A percentile compares a stretch with the other conserved stretches of the same genome.
Conservation (phyloP, 2,113 vertebrate species). For the Monarcha castaneiventris region DNA sequence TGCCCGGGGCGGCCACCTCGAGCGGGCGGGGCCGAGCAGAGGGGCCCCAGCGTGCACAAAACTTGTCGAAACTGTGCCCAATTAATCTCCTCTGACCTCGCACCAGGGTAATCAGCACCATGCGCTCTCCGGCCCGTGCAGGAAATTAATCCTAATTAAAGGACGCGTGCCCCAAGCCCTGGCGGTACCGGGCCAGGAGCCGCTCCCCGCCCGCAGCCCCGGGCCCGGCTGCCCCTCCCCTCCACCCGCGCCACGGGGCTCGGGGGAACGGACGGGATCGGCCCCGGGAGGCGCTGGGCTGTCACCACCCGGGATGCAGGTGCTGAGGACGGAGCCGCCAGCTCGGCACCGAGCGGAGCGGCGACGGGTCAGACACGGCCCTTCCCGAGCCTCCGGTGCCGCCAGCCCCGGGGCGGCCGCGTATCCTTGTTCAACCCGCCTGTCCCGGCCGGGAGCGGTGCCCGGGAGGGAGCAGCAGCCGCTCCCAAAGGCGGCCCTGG, state of each 20-base stretch:
- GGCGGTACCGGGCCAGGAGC: neutral
- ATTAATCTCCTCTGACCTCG: neutral
- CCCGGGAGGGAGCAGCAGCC: neutral
- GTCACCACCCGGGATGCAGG: neutral
- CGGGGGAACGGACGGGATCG: fast-evolving
- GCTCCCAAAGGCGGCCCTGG: neutral
- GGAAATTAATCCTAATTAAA: neutral
- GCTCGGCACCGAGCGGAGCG: neutral
- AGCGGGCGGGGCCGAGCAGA: neutral
- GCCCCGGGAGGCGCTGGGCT: neutral
- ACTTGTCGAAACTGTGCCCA: neutral
- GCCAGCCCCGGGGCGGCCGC: no score
- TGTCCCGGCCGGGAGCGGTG: neutral
- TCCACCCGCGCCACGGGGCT: neutral
- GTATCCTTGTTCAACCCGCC: neutral
- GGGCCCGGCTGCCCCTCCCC: neutral
- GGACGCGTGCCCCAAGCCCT: neutral
- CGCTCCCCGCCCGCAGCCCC: neutral
- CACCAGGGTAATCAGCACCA: no score
- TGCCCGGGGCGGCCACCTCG: no score
- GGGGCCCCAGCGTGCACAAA: neutral
- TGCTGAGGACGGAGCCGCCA: neutral
- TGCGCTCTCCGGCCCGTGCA: neutral
- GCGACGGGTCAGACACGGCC: no score
- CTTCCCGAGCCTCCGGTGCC: neutral